These are phyloP conservation scores for Tryphoninae sp. DNA, from an alignment of 2,888 invertebrate genomes.

Conservation along the genomic window DNA sequence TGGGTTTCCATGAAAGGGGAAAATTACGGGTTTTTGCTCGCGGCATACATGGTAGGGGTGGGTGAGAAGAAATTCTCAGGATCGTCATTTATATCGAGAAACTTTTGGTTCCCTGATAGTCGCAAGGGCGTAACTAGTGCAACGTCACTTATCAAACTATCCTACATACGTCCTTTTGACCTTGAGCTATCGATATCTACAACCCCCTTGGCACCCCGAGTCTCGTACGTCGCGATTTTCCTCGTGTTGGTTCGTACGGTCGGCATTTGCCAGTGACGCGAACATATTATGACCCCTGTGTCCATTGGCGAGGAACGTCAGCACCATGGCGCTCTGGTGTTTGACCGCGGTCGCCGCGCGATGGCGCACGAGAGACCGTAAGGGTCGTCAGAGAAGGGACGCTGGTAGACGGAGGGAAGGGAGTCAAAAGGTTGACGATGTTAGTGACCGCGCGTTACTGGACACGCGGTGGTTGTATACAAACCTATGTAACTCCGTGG, in stretches of 20 bases:
- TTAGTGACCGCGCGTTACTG: conserved; percentile 38
- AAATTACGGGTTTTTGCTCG: conserved; percentile 53
- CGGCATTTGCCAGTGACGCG: conserved; percentile 74
- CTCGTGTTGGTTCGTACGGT: conserved; percentile 9
- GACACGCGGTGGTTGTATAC: conserved; percentile 49
- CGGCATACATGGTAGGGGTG: neutral
- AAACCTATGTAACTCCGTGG: conserved; percentile 33
- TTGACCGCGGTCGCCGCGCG: conserved; percentile 75
- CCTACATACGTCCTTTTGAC: conserved; percentile 15
- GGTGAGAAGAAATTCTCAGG: neutral
- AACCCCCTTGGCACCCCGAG: neutral
- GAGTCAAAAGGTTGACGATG: conserved; percentile 8
- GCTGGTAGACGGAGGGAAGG: conserved; percentile 21
- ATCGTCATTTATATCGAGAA: too few relatives aligned
- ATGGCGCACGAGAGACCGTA: conserved; percentile 67
- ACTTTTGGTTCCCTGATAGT: too few relatives aligned
- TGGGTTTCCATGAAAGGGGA: conserved; percentile 61
- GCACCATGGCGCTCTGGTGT: conserved; percentile 66
- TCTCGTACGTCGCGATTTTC: conserved; percentile 45
- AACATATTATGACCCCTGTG: conserved; percentile 74
- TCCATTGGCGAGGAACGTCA: conserved; percentile 55
- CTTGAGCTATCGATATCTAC: neutral
- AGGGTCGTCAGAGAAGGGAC: conserved; percentile 29
- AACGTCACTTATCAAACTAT: too few relatives aligned
- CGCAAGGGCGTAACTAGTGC: too few relatives aligned